These are phyloP conservation scores for Varecia variegata DNA, from an alignment of 2,797 vertebrate genomes.

Conservation along the genomic window DNA sequence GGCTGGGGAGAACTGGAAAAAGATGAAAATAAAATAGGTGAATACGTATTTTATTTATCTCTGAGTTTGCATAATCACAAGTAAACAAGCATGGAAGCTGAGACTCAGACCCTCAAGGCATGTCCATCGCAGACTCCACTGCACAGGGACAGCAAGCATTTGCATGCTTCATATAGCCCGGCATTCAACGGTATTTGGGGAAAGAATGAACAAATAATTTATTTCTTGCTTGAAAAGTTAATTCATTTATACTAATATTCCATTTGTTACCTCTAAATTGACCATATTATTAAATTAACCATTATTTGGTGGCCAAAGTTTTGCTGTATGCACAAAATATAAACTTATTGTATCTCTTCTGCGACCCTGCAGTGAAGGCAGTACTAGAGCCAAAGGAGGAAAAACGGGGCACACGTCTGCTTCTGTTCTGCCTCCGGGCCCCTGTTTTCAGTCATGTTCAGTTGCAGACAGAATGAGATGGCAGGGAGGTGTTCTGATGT, in stretches of 20 bases:
- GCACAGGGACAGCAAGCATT: background rate
- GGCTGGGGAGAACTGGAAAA: background rate
- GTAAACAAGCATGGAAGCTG: background rate
- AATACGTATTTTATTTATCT: background rate
- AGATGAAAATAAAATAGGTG: background rate
- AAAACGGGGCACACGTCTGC: background rate
- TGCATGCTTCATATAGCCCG: background rate
- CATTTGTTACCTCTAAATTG: conserved; percentile 62
- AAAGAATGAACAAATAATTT: conserved; percentile 67
- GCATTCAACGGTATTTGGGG: background rate
- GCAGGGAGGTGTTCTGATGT: background rate
- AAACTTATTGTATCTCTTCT: conserved; percentile 8
- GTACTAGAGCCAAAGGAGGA: background rate
- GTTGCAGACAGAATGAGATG: background rate
- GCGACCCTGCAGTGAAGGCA: background rate
- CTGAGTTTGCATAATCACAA: background rate
- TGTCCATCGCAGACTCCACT: fast-evolving
- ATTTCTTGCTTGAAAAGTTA: conserved; percentile 70
- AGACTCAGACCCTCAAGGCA: no score
- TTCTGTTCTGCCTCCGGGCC: background rate
- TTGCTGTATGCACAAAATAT: conserved; percentile 52
- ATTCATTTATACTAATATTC: conserved; percentile 74
- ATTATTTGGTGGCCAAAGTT: conserved; percentile 56
- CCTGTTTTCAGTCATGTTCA: background rate
- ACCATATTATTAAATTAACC: conserved; percentile 70